Conservation (phyloP, 2,888 invertebrate genomes). For the Tenthredo distinguenda region DNA sequence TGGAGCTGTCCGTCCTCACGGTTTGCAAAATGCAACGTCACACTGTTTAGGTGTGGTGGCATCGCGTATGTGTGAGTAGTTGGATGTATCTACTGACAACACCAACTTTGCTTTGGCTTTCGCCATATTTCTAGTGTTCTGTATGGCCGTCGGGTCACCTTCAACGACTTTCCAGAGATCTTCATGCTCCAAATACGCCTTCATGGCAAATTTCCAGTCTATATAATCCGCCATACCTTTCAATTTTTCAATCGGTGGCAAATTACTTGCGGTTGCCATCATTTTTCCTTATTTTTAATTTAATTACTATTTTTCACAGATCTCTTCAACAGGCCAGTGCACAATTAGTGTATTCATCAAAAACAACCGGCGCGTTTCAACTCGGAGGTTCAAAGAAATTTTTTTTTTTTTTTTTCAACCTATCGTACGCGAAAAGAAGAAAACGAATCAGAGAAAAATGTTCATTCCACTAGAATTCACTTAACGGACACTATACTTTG, state of each 20-base stretch:
- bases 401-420: no score
- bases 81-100: conserved; percentile 44
- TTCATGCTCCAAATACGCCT: neutral
- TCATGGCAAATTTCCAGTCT: conserved; percentile 6
- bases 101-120: conserved; percentile 50
- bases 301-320: neutral
- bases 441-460: no score
- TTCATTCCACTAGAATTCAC: no score
- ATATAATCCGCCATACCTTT: neutral
- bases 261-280: neutral
- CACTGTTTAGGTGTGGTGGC: conserved; percentile 36
- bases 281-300: neutral
- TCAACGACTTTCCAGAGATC: neutral
- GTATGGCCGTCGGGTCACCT: neutral
- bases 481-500: no score
- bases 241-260: conserved; percentile 17
- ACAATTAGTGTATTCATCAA: neutral
- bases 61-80: neutral
- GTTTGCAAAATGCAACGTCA: no score
- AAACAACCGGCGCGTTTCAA: neutral
- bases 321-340: neutral
- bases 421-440: no score
- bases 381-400: no score
- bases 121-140: conserved; percentile 50
- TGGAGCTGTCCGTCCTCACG: no score